Conservation (phyloP, 2,888 invertebrate species). For the Steinernema carpocapsae region DNA sequence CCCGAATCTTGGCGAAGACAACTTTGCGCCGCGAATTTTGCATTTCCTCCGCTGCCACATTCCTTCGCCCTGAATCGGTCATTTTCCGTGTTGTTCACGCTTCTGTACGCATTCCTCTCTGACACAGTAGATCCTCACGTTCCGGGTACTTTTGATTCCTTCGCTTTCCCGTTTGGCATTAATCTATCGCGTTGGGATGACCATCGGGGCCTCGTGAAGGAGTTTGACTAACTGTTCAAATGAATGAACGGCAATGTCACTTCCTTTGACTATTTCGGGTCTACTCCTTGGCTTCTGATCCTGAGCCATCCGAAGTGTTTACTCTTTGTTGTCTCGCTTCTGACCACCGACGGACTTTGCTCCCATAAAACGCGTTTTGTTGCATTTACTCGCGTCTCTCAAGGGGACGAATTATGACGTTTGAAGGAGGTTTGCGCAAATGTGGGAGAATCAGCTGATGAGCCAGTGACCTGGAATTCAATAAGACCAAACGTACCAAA, state of each 20-base stretch:
- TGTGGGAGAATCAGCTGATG: background rate
- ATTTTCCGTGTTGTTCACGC: too few species aligned
- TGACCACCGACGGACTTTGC: constrained; percentile 3
- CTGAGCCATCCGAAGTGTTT: constrained; percentile 8
- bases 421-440: background rate
- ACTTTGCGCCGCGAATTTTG: background rate
- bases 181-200: too few species aligned
- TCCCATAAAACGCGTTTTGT: constrained; percentile 13
- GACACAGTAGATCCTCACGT: background rate
- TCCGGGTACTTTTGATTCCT: too few species aligned
- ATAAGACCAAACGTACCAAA: too few species aligned
- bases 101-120: too few species aligned
- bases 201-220: too few species aligned
- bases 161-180: too few species aligned
- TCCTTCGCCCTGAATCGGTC: constrained; percentile 22
- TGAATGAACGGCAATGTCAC: too few species aligned
- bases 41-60: constrained; percentile 12
- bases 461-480: too few species aligned
- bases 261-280: too few species aligned
- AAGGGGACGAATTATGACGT: background rate
- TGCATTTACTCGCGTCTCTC: background rate
- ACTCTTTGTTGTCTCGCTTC: constrained; percentile 19
- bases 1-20: background rate
- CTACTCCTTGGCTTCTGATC: background rate
- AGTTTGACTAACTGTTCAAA: too few species aligned